These are phyloP conservation scores for Rhinoptilus africanus DNA, from an alignment of 2,113 vertebrate species.

Conservation along the genomic window DNA sequence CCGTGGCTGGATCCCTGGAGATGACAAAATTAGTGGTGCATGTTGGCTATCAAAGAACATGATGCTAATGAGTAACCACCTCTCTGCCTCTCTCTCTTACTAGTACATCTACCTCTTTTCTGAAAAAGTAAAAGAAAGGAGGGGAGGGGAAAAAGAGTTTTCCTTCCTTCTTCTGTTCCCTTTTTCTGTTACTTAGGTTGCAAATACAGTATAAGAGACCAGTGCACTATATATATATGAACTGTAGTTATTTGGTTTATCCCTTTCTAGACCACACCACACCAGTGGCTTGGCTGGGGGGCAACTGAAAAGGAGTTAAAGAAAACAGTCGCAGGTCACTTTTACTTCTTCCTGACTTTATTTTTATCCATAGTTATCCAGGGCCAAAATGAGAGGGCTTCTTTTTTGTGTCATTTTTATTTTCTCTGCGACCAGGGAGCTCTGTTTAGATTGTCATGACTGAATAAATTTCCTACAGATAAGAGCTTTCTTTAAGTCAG, in stretches of 20 bases:
- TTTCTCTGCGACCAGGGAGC: neutral
- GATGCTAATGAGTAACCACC: neutral
- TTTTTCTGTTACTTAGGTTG: neutral
- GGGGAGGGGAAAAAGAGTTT: too few species aligned
- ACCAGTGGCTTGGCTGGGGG: neutral
- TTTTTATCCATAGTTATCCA: conserved; percentile 17
- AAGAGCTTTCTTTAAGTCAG: conserved; percentile 8
- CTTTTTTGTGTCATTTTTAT: conserved; percentile 9
- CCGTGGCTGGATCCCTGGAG: neutral
- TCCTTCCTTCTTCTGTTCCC: too few species aligned
- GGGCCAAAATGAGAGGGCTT: neutral
- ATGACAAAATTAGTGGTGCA: neutral
- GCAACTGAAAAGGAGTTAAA: neutral
- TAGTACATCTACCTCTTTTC: neutral
- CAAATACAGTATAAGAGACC: neutral
- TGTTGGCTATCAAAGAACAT: rapidly evolving
- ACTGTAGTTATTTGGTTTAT: neutral
- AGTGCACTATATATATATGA: neutral
- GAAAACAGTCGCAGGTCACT: neutral
- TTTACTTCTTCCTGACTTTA: neutral
- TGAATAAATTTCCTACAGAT: conserved; percentile 2
- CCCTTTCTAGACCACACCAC: neutral
- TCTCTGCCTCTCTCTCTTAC: neutral
- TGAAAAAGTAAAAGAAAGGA: neutral
- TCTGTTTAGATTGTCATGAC: conserved; percentile 28